Base-by-base conservation (phyloP, 1,140 invertebrate genomes). In the Zophobas atratus region DNA sequence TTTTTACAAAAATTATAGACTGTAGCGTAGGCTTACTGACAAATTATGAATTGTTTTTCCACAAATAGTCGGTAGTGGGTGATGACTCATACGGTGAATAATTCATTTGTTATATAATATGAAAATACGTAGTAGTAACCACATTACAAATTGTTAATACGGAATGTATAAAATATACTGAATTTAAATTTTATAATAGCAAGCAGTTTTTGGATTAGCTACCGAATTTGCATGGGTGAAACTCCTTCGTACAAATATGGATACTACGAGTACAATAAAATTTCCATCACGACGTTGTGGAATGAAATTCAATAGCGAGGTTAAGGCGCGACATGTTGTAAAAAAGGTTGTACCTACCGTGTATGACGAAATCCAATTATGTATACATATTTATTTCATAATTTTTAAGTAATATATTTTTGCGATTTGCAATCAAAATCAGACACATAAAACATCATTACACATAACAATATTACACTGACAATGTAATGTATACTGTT, bases 101-200 rank as follows among this genome's bases (percentile, higher is more conserved):
- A 67, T 67, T 67, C 60, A 67, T 67, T 67, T 67, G 60, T 67
- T 67, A 67, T 8, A 67, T 67, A 67, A 67, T 67, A 38, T 39
- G 43, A 67, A 67, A 67, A 67, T 67, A 67, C 60, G 60, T 67
- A 67, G 38, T 67, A 67, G 60, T 55, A 55, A 34, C 53, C 5
- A 67, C 56, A 67, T 67, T 43, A 67, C 32, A 20, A 67, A 67
- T 43, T 67, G 60, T 41, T 67, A 67, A 67, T 67, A n/a, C 20
- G 5, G 60, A 41, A 43, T 39, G 60, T 67, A 43, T 63, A 43
- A 67, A 46, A 67, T 39, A 36, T 41, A 4, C 6, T 67, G 20
- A n/a, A 67, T 67, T 67, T 67, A 67, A 67, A 67, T 67, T 67
- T 67, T 67, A 67, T 39, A 67, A 67, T 67, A 67, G 38, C 60